Percentiles rank a stretch among this genome's conserved stretches.
Evolutionary conservation across 2,113 vertebrate genomes (phyloP).

Genomic region (Ariopsis seemanni): DNA sequence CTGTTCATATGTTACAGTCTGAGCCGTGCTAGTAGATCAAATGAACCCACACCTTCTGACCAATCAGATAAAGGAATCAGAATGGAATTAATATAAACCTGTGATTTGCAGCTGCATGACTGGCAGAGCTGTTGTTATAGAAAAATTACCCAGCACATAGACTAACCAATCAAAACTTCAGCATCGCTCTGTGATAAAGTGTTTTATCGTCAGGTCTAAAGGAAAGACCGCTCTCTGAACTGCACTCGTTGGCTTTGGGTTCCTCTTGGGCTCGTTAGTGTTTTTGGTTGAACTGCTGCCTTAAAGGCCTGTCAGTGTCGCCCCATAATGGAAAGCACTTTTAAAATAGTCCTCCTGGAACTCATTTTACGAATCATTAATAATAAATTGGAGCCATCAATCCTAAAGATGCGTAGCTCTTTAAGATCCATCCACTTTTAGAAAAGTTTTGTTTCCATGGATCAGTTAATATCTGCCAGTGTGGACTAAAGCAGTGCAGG

Average conservation of each 20-base stretch:
- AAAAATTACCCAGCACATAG: neutral
- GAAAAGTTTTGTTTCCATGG: constrained; percentile 69
- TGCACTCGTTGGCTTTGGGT: neutral
- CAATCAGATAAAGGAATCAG: neutral
- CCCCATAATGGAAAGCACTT: constrained; percentile 76
- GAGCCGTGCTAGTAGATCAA: neutral
- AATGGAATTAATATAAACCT: neutral
- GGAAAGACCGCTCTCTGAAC: neutral
- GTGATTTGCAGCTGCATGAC: neutral
- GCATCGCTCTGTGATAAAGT: neutral
- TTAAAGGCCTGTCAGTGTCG: constrained; percentile 64
- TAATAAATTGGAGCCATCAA: constrained; percentile 82
- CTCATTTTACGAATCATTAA: constrained; percentile 84
- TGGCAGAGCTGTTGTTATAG: neutral
- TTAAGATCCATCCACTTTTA: constrained; percentile 64
- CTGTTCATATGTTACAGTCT: neutral
- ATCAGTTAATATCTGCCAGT: constrained; percentile 65
- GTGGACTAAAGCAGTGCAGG: neutral
- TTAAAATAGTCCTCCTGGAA: constrained; percentile 80
- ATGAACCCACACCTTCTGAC: neutral
- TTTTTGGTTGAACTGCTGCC: constrained; percentile 23
- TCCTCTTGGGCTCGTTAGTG: constrained; percentile 14
- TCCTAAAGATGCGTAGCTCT: constrained; percentile 76
- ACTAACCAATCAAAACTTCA: neutral
- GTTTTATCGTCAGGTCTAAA: neutral